A percentile compares a stretch with the other conserved stretches of the same genome.
Evolutionary conservation across 1,140 invertebrate species (phyloP).

Genomic region (Trichonephila clavata): DNA sequence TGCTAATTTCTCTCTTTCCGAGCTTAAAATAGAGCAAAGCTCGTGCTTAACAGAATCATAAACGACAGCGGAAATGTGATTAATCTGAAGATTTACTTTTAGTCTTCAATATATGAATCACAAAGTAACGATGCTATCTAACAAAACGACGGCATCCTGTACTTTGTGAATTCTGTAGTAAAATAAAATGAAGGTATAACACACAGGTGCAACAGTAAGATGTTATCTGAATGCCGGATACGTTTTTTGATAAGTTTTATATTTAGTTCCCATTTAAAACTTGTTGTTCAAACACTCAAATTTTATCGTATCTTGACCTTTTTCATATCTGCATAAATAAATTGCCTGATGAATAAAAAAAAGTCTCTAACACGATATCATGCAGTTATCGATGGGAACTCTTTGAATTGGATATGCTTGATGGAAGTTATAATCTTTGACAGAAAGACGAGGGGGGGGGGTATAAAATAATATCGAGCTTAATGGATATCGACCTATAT

Average conservation of each 20-base stretch:
- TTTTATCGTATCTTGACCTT: constrained; percentile 57
- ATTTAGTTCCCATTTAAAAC: not conserved
- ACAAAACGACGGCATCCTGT: not conserved
- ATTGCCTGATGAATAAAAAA: not conserved
- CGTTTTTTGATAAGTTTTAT: constrained; percentile 17
- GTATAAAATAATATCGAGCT: too few species aligned
- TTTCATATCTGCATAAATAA: not conserved
- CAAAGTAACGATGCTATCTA: not conserved
- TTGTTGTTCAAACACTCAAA: constrained; percentile 10
- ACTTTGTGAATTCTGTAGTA: not conserved
- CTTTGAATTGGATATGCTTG: not conserved
- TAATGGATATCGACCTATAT: too few species aligned
- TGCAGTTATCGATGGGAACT: not conserved
- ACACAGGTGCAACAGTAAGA: not conserved
- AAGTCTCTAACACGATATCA: not conserved
- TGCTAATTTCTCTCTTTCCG: too few species aligned
- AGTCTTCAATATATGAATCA: not conserved
- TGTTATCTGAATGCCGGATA: not conserved
- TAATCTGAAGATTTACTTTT: not conserved
- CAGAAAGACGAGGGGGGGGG: too few species aligned
- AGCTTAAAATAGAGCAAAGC: too few species aligned
- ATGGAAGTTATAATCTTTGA: too few species aligned
- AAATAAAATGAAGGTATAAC: not conserved
- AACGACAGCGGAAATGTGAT: not conserved
- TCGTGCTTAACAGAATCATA: not conserved